A percentile compares a stretch with the other conserved stretches of the same genome.
phyloP scores from a whole-genome alignment of 1,140 invertebrate genomes.

The Steinernema khuongi region DNA sequence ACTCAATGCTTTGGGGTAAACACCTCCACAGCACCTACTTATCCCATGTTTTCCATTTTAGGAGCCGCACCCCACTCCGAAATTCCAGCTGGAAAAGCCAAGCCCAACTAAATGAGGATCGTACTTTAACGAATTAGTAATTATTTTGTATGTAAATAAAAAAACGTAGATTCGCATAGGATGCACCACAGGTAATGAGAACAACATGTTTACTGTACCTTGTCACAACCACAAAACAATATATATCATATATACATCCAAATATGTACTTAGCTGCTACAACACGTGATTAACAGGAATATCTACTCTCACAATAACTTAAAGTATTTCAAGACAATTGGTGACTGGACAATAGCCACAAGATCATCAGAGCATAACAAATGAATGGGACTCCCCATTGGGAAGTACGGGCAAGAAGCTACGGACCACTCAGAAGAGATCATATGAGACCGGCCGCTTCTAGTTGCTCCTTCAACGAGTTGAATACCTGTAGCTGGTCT shows the following conservation, averaged over 20 bases:
- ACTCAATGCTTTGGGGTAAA: slow-evolving; percentile 7
- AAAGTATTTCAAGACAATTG: background rate
- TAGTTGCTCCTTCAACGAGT: slow-evolving; percentile 42
- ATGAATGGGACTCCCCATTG: background rate
- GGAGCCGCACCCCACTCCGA: background rate
- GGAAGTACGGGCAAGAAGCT: slow-evolving; percentile 6
- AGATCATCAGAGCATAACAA: background rate
- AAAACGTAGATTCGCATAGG: background rate
- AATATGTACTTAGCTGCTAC: background rate
- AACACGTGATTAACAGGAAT: background rate
- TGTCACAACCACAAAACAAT: background rate
- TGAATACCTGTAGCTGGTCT: slow-evolving; percentile 49
- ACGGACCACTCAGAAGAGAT: slow-evolving; percentile 17
- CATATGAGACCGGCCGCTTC: slow-evolving; percentile 19
- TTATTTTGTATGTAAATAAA: background rate
- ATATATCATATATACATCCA: too few species aligned
- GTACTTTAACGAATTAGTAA: too few species aligned
- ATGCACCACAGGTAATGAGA: background rate
- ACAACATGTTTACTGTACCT: background rate
- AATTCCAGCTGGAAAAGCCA: background rate
- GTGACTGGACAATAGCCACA: background rate
- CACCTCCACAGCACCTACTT: too few species aligned
- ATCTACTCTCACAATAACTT: background rate
- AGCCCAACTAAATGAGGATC: background rate
- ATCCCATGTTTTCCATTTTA: too few species aligned